Percentiles rank a stretch among this genome's conserved stretches.
phyloP scores from a whole-genome alignment of 1,140 invertebrate genomes.

The Zophobas morio region DNA sequence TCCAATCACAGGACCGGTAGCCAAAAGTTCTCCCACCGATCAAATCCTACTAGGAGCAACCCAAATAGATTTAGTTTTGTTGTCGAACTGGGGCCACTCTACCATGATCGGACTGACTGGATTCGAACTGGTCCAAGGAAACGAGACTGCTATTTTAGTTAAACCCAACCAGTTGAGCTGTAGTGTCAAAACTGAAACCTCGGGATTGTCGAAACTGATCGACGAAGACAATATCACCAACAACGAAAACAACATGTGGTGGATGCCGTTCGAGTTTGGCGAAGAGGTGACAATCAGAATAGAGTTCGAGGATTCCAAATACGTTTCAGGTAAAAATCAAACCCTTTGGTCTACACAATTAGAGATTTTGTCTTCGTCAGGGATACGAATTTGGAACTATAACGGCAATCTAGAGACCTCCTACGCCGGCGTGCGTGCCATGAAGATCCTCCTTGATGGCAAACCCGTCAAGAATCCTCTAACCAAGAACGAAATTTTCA shows the following conservation, averaged over 20 bases:
- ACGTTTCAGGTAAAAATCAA: slow-evolving; percentile 68
- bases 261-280: slow-evolving; percentile 67
- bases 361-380: slow-evolving; percentile 39
- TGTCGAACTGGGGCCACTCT: slow-evolving; percentile 74
- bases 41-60: slow-evolving; percentile 61
- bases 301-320: slow-evolving; percentile 70
- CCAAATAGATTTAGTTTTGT: slow-evolving; percentile 69
- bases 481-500: slow-evolving; percentile 70
- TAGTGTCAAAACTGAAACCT: slow-evolving; percentile 43
- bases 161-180: slow-evolving; percentile 48
- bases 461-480: slow-evolving; percentile 66
- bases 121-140: slow-evolving; percentile 69
- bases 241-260: slow-evolving; percentile 76
- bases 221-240: slow-evolving; percentile 75
- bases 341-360: background rate
- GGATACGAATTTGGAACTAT: slow-evolving; percentile 86
- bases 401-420: slow-evolving; percentile 81
- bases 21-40: slow-evolving; percentile 48
- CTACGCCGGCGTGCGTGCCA: slow-evolving; percentile 78
- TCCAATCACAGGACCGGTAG: slow-evolving; percentile 52
- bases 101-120: slow-evolving; percentile 74
- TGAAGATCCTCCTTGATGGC: slow-evolving; percentile 68
- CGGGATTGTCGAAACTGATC: slow-evolving; percentile 66
- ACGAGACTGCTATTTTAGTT: slow-evolving; percentile 52
- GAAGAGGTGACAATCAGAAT: slow-evolving; percentile 69